A percentile compares a stretch with the other conserved stretches of the same genome.
Evolutionary conservation across 2,888 invertebrate species (phyloP).

Genomic region (Eilema griseolum): DNA sequence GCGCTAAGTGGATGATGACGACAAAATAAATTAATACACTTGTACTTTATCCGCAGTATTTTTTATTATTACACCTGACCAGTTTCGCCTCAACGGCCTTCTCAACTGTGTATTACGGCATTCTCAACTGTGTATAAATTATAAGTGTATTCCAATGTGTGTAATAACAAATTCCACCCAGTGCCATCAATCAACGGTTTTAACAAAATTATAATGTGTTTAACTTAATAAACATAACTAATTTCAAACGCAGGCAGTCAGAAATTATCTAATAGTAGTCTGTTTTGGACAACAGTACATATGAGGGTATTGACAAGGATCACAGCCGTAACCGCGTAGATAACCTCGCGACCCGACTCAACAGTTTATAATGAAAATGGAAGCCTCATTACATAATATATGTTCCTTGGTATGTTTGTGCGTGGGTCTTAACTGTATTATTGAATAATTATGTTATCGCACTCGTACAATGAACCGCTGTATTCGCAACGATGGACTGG

Average conservation of each 20-base stretch:
- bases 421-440: constrained; percentile 38
- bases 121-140: no score
- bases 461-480: constrained; percentile 20
- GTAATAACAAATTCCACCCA: no score
- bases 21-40: no score
- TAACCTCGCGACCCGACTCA: constrained; percentile 63
- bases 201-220: background rate
- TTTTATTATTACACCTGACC: no score
- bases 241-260: constrained; percentile 24
- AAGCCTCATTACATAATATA: constrained; percentile 37
- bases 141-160: no score
- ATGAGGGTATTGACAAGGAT: constrained; percentile 70
- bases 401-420: background rate
- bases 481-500: constrained; percentile 28
- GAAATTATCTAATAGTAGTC: constrained; percentile 39
- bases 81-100: no score
- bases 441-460: constrained; percentile 43
- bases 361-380: constrained; percentile 67
- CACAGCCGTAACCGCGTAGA: constrained; percentile 58
- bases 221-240: constrained; percentile 33
- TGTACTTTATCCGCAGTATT: no score
- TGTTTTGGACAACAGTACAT: constrained; percentile 56
- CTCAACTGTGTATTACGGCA: no score
- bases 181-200: no score
- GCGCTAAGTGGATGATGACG: no score